phyloP scores from a whole-genome alignment of 2,888 invertebrate species.

The Ophion ventricosus region DNA sequence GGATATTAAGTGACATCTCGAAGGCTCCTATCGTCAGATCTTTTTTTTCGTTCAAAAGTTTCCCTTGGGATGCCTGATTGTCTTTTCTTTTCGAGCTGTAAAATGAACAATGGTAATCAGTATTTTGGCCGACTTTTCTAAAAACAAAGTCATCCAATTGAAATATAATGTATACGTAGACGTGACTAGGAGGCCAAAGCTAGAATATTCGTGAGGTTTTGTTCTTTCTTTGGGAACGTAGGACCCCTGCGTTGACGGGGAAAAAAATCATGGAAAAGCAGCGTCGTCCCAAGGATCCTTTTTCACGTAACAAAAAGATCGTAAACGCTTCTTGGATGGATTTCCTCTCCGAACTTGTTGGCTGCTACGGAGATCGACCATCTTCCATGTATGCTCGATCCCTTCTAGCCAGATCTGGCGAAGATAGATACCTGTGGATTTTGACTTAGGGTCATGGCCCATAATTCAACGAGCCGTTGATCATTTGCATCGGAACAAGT shows the following conservation, averaged over 20 bases:
- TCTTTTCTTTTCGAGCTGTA: conserved; percentile 10
- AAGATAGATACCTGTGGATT: conserved; percentile 49
- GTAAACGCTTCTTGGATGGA: conserved; percentile 39
- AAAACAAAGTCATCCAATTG: conserved; percentile 39
- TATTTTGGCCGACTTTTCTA: conserved; percentile 18
- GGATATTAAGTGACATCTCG: background rate
- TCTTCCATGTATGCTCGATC: conserved; percentile 15
- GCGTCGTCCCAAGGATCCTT: conserved; percentile 17
- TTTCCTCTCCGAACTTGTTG: conserved; percentile 32
- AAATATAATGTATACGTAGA: conserved; percentile 29
- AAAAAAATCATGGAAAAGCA: conserved; percentile 27
- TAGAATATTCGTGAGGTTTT: conserved; percentile 35
- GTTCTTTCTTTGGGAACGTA: conserved; percentile 28
- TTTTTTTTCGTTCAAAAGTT: background rate
- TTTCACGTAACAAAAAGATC: conserved; percentile 49
- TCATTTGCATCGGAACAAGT: conserved; percentile 56
- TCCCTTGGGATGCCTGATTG: background rate
- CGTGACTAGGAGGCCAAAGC: conserved; percentile 16
- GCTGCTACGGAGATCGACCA: conserved; percentile 11
- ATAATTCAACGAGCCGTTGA: conserved; percentile 50
- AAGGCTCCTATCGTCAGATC: background rate
- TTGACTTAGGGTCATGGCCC: conserved; percentile 30
- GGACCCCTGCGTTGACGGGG: conserved; percentile 55
- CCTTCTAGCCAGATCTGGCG: conserved; percentile 40
- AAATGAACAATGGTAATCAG: conserved; percentile 26